phyloP scores from a whole-genome alignment of 2,113 vertebrate species.

The Nibea albiflora region DNA sequence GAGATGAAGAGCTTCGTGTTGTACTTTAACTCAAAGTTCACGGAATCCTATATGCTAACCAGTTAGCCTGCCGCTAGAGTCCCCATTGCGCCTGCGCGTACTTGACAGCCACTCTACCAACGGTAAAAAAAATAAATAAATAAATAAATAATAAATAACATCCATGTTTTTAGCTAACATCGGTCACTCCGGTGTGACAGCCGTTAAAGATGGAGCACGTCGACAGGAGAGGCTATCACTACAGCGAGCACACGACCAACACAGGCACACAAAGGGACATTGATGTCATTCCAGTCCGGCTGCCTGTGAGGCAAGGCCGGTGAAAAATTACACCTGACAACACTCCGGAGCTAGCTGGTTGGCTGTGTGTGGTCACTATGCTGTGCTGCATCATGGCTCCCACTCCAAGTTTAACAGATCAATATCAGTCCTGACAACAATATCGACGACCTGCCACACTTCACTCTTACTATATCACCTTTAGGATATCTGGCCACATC shows the following conservation, averaged over 20 bases:
- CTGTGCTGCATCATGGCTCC: conserved; percentile 70
- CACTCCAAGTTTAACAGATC: conserved; percentile 45
- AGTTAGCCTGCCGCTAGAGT: conserved; percentile 42
- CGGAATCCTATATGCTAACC: conserved; percentile 33
- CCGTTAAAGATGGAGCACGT: too few species aligned
- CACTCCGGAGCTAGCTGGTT: conserved; percentile 62
- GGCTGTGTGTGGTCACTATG: conserved; percentile 59
- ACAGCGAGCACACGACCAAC: not conserved
- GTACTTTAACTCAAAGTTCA: conserved; percentile 35
- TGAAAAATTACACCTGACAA: conserved; percentile 71
- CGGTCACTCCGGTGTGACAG: conserved; percentile 1
- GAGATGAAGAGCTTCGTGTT: too few species aligned
- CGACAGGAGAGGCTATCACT: rapidly evolving
- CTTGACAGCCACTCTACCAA: conserved; percentile 60
- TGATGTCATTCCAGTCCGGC: not conserved
- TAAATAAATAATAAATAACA: conserved; percentile 36
- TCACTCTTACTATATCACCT: not conserved
- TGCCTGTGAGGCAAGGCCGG: conserved; percentile 55
- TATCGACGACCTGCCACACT: conserved; percentile 35
- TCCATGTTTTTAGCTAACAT: conserved; percentile 48
- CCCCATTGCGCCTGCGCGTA: conserved; percentile 62
- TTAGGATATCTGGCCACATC: too few species aligned
- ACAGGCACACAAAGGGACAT: not conserved
- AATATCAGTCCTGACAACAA: conserved; percentile 29
- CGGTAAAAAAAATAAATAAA: conserved; percentile 29